Evolutionary conservation across 2,113 vertebrate genomes (phyloP).

Genomic region (Okapia johnstoni): DNA sequence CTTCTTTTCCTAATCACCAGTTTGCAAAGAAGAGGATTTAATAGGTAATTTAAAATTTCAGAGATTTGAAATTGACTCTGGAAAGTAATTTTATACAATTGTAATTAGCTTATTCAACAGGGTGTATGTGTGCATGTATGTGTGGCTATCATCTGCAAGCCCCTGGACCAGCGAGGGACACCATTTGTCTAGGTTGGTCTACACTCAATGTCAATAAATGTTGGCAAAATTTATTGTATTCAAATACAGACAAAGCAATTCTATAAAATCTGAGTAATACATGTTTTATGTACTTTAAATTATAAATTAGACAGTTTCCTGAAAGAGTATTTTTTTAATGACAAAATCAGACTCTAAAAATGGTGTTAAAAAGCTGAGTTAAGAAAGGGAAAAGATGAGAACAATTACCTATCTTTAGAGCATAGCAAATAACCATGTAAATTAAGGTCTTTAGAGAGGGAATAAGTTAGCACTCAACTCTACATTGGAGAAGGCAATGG

Average conservation of each 20-base stretch:
- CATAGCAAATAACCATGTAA: conserved; percentile 51
- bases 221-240: background rate
- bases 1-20: conserved; percentile 22
- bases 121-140: background rate
- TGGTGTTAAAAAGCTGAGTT: conserved; percentile 12
- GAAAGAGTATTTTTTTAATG: conserved; percentile 16
- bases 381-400: background rate
- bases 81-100: background rate
- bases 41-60: conserved; percentile 31
- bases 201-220: background rate
- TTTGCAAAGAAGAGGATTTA: conserved; percentile 31
- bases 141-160: background rate
- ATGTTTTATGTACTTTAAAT: background rate
- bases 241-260: background rate
- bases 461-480: conserved; percentile 23
- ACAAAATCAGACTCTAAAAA: conserved; percentile 8
- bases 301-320: background rate
- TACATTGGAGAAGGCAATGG: no score
- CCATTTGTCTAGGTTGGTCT: background rate
- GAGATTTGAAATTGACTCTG: conserved; percentile 16
- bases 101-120: background rate
- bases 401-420: conserved; percentile 36
- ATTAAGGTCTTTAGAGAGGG: conserved; percentile 27
- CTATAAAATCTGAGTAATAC: conserved; percentile 26
- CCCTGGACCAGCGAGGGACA: background rate